Percentiles rank a stretch among this genome's conserved stretches.
Evolutionary conservation across 92 coral and sea anemone genomes (phyloP).

Genomic region (Epizoanthus rinbou): DNA sequence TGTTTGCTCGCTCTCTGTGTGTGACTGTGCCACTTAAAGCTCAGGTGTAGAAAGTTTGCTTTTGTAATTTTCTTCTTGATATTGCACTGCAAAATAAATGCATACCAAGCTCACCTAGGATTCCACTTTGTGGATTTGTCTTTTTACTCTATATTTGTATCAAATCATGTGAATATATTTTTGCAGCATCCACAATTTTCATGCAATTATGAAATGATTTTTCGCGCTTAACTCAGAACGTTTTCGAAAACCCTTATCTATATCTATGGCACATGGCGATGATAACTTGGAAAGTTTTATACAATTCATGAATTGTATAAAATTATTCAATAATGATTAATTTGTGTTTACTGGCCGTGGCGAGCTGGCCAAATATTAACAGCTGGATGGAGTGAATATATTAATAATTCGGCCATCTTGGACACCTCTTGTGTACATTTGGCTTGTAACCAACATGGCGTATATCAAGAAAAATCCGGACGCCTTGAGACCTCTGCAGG

Average conservation of each 20-base stretch:
- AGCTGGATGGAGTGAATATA: constrained; percentile 52
- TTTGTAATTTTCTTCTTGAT: constrained; percentile 23
- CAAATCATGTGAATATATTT: not conserved
- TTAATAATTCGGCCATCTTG: constrained; percentile 61
- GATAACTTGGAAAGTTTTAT: not conserved
- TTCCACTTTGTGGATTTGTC: not conserved
- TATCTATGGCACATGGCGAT: too few species aligned
- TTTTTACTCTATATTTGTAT: not conserved
- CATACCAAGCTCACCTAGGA: constrained; percentile 9
- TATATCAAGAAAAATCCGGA: constrained; percentile 97
- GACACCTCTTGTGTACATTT: constrained; percentile 48
- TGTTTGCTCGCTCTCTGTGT: not conserved
- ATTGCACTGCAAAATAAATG: not conserved
- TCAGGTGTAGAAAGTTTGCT: constrained; percentile 4
- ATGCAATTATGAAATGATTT: not conserved
- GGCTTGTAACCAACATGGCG: constrained; percentile 88
- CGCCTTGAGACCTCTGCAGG: constrained; percentile 90
- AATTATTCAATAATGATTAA: constrained; percentile 5
- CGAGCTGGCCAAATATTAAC: constrained; percentile 79
- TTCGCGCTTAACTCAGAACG: not conserved
- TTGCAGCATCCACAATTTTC: not conserved
- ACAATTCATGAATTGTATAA: not conserved
- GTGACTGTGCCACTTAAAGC: not conserved
- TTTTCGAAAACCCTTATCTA: too few species aligned
- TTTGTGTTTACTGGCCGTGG: constrained; percentile 54